phyloP scores from a whole-genome alignment of 1,140 invertebrate genomes.

The Papilio aristodemus region DNA sequence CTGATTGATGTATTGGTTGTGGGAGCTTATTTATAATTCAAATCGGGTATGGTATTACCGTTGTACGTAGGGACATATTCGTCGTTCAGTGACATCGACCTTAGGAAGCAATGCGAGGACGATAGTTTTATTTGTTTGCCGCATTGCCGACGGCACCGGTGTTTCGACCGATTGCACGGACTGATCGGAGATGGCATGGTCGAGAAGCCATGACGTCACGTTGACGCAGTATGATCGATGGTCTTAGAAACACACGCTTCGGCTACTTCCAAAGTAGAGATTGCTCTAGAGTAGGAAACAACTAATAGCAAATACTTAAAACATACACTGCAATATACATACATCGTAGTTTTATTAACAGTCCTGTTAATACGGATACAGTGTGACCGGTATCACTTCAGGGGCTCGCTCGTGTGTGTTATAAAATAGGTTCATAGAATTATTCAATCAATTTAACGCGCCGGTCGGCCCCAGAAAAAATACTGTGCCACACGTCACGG shows the following conservation, averaged over 20 bases:
- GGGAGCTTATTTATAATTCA: neutral
- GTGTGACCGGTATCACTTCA: neutral
- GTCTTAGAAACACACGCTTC: constrained; percentile 3
- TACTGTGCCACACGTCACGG: constrained; percentile 44
- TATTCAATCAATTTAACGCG: constrained; percentile 47
- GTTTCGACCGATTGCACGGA: neutral
- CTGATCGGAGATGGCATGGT: neutral
- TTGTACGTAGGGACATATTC: neutral
- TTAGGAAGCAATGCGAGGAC: constrained; percentile 9
- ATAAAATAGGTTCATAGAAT: constrained; percentile 18
- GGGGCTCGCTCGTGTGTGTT: constrained; percentile 12
- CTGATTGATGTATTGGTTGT: neutral
- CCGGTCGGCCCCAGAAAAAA: constrained; percentile 49
- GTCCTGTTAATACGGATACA: neutral
- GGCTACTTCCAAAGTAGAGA: too few relatives aligned
- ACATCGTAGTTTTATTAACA: neutral
- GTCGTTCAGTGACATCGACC: neutral
- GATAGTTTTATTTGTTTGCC: constrained; percentile 17
- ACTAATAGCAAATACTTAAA: neutral
- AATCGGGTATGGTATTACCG: constrained; percentile 7
- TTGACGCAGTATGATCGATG: constrained; percentile 16
- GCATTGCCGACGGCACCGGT: constrained; percentile 17
- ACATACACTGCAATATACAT: too few relatives aligned
- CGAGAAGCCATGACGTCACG: constrained; percentile 7
- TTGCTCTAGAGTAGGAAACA: too few relatives aligned